Evolutionary conservation across 2,797 vertebrate genomes (phyloP).

Genomic region (Ficedula albicollis): DNA sequence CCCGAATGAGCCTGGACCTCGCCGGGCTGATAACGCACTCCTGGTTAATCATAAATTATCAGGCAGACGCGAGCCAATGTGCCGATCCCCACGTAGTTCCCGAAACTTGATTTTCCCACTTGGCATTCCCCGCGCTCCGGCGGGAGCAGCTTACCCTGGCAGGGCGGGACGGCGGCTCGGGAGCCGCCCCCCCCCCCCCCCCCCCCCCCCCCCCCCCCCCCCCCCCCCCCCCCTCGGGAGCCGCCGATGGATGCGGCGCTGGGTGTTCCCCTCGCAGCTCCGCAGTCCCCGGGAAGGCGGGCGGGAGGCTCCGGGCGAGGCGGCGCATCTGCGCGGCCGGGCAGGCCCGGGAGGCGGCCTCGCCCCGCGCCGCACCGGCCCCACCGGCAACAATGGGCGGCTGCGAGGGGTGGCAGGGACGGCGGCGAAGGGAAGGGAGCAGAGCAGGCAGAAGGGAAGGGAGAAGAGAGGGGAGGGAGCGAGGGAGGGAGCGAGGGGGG

Average conservation of each 20-base stretch:
- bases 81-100: neutral
- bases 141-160: conserved; percentile 57
- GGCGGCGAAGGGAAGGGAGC: neutral
- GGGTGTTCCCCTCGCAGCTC: conserved; percentile 60
- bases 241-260: conserved; percentile 21
- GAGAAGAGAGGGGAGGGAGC: neutral
- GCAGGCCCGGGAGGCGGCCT: conserved; percentile 44
- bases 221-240: too few species aligned
- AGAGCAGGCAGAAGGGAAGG: neutral
- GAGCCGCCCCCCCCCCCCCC: too few species aligned
- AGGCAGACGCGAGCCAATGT: neutral
- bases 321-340: neutral
- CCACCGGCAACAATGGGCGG: conserved; percentile 84
- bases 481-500: neutral
- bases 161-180: neutral
- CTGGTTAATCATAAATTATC: neutral
- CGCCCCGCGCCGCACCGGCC: neutral
- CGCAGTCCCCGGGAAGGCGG: conserved; percentile 72
- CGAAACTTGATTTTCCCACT: conserved; percentile 48
- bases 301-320: conserved; percentile 73
- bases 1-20: neutral
- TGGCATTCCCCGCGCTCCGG: neutral
- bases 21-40: neutral
- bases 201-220: too few species aligned
- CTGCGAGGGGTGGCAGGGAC: conserved; percentile 84